phyloP scores from a whole-genome alignment of 2,113 vertebrate genomes.

The Eurystomus gularis region DNA sequence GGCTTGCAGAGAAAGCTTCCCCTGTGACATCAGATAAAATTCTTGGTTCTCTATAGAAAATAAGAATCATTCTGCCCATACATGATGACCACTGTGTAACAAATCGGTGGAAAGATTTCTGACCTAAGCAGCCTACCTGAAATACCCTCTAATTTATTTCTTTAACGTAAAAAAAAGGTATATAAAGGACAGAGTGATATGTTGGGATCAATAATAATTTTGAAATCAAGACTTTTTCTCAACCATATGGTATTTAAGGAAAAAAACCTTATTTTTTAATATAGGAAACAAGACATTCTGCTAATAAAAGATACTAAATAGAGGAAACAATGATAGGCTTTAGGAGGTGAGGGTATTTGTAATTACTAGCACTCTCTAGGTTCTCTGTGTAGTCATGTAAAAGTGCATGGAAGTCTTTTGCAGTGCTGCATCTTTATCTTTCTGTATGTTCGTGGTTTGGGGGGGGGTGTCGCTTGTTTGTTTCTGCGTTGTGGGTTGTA shows the following conservation, averaged over 20 bases:
- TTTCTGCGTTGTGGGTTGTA: neutral
- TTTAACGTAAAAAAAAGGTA: neutral
- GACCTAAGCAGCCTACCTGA: neutral
- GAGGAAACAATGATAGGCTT: neutral
- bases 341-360: neutral
- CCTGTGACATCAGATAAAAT: conserved; percentile 30
- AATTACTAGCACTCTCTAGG: neutral
- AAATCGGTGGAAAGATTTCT: neutral
- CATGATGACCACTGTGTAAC: neutral
- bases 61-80: neutral
- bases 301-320: neutral
- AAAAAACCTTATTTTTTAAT: neutral
- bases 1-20: conserved; percentile 35
- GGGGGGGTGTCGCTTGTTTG: too few relatives aligned
- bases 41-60: neutral
- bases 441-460: neutral
- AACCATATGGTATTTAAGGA: neutral
- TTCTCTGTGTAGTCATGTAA: neutral
- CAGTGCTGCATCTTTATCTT: neutral
- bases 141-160: neutral
- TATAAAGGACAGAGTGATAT: neutral
- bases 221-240: neutral
- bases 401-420: neutral
- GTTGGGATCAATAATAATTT: neutral
- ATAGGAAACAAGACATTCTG: neutral